phyloP scores from a whole-genome alignment of 2,113 vertebrate species.

The Egretta garzetta region DNA sequence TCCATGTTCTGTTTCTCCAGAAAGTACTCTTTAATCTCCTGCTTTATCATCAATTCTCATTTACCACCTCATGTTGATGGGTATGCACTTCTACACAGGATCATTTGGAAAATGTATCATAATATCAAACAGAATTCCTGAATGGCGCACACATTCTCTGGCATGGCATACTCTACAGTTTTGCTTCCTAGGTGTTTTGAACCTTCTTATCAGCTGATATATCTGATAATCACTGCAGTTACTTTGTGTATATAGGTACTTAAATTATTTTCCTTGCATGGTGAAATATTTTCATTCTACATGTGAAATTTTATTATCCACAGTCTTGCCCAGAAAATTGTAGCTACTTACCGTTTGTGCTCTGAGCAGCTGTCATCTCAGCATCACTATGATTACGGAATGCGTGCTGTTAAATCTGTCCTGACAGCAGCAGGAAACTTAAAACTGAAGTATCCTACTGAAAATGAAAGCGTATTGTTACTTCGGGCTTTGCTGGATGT shows the following conservation, averaged over 20 bases:
- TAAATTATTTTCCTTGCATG: background rate
- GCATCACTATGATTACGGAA: constrained; percentile 92
- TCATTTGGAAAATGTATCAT: background rate
- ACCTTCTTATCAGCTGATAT: background rate
- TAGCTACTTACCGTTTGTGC: constrained; percentile 93
- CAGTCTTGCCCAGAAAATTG: constrained; percentile 92
- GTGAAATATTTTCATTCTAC: background rate
- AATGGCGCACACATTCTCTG: background rate
- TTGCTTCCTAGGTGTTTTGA: background rate
- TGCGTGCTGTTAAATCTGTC: constrained; percentile 94
- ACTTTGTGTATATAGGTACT: background rate
- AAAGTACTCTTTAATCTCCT: background rate
- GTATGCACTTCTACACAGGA: background rate
- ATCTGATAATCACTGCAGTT: background rate
- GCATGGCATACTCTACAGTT: background rate
- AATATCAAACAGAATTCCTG: background rate
- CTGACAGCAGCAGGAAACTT: constrained; percentile 92
- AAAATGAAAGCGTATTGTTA: constrained; percentile 85
- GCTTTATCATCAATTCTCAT: background rate
- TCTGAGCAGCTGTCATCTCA: constrained; percentile 94
- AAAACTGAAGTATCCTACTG: constrained; percentile 88
- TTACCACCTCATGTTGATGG: background rate
- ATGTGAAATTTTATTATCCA: background rate
- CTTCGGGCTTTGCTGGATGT: constrained; percentile 89
- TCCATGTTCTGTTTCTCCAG: background rate